Conservation (phyloP, 2,888 invertebrate genomes). For the Andrena dorsata region DNA sequence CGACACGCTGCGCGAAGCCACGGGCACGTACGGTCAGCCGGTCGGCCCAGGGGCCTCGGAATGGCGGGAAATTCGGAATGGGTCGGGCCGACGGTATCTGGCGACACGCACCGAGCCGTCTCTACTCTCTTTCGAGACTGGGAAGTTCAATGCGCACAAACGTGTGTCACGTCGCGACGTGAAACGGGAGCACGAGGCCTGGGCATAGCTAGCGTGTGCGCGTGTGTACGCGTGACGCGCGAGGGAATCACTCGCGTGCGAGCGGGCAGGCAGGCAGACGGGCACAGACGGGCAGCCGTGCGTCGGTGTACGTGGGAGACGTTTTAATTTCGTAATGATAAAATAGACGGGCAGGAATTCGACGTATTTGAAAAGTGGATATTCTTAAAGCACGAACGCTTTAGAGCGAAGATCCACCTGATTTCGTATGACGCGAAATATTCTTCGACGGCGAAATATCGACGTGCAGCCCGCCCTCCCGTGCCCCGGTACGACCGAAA, state of each 20-base stretch:
- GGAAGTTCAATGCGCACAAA: conserved; percentile 84
- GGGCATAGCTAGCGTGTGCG: neutral
- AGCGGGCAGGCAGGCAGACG: neutral
- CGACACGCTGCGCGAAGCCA: neutral
- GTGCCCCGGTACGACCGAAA: conserved; percentile 34
- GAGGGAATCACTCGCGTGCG: conserved; percentile 19
- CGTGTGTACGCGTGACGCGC: neutral
- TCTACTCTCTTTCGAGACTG: conserved; percentile 61
- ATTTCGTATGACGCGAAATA: no score
- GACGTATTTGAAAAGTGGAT: neutral
- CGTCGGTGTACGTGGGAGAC: neutral
- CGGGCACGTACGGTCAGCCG: neutral
- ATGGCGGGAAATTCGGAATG: conserved; percentile 54
- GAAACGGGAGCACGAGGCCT: conserved; percentile 49
- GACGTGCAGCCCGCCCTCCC: conserved; percentile 3
- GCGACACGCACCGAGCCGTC: conserved; percentile 53
- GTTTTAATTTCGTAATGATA: no score
- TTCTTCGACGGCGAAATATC: neutral
- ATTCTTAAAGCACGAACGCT: neutral
- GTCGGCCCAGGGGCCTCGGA: neutral
- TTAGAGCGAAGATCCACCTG: no score
- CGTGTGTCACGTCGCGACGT: conserved; percentile 72
- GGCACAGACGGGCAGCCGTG: neutral
- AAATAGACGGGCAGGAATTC: neutral
- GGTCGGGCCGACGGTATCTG: conserved; percentile 63